These are phyloP conservation scores for Thecophora atra DNA, from an alignment of 2,888 invertebrate species.

Conservation along the genomic window DNA sequence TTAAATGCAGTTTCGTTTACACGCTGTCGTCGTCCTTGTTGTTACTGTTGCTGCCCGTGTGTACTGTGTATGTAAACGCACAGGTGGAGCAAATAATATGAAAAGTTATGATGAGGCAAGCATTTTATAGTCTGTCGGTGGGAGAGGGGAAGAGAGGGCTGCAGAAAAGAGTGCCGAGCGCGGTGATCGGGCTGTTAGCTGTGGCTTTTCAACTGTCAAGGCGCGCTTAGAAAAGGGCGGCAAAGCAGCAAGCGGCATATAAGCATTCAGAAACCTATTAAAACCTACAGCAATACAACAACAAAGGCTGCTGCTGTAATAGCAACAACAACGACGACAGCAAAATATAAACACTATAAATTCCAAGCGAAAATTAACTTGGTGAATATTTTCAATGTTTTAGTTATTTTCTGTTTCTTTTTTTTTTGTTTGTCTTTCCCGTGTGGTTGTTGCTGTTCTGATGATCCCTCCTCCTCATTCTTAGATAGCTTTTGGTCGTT, in stretches of 20 bases:
- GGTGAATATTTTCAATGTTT: conserved; percentile 13
- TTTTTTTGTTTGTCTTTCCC: background rate
- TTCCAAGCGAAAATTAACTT: conserved; percentile 31
- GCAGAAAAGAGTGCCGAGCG: no score
- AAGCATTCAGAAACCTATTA: conserved; percentile 32
- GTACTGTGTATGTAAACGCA: conserved; percentile 10
- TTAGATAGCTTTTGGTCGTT: background rate
- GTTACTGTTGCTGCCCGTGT: background rate
- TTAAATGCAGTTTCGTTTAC: conserved; percentile 29
- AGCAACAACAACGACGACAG: background rate
- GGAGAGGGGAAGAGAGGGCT: no score
- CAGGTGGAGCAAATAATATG: conserved; percentile 17
- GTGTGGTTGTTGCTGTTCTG: conserved; percentile 16
- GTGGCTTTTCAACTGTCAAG: no score
- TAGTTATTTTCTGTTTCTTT: background rate
- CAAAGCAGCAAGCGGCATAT: background rate
- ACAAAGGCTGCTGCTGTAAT: background rate
- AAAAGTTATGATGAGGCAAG: conserved; percentile 22
- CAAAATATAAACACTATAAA: conserved; percentile 18
- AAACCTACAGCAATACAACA: conserved; percentile 1
- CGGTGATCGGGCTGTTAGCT: no score
- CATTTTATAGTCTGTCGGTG: conserved; percentile 11
- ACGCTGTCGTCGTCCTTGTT: background rate
- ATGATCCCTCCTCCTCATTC: background rate
- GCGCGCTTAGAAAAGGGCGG: background rate